Evolutionary conservation across 1,140 invertebrate species (phyloP).

Genomic region (Drosophila melanogaster): DNA sequence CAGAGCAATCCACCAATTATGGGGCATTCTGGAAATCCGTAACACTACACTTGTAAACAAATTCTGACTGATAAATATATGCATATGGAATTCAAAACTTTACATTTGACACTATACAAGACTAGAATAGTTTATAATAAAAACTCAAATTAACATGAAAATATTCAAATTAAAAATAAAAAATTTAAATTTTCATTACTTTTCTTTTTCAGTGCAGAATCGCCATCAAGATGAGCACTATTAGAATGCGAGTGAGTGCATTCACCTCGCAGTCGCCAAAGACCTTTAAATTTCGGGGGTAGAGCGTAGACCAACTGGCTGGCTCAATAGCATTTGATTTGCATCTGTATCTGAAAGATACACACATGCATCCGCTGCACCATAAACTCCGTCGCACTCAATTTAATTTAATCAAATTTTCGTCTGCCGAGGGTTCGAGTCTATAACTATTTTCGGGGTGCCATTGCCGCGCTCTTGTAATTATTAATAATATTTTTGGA

Average conservation of each 20-base stretch:
- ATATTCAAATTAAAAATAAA: no score
- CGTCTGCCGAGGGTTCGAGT: conserved; percentile 39
- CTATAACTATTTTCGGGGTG: conserved; percentile 66
- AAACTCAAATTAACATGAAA: no score
- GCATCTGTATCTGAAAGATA: conserved; percentile 51
- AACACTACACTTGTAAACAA: conserved; percentile 8
- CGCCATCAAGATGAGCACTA: conserved; percentile 2
- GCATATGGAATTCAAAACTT: no score
- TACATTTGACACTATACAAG: no score
- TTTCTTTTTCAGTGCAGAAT: conserved; percentile 4
- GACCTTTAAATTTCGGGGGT: conserved; percentile 14
- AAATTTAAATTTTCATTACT: no score
- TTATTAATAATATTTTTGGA: conserved; percentile 69
- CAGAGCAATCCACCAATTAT: conserved; percentile 64
- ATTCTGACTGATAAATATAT: no score
- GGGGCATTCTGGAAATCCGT: conserved; percentile 29
- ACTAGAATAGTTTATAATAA: no score
- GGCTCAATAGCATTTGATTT: conserved; percentile 27
- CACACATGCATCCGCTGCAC: conserved; percentile 48
- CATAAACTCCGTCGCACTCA: conserved; percentile 68
- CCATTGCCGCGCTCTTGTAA: conserved; percentile 49
- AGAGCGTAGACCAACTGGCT: neutral
- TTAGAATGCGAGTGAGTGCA: conserved; percentile 61
- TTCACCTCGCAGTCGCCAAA: conserved; percentile 61
- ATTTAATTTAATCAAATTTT: conserved; percentile 80